phyloP scores from a whole-genome alignment of 2,888 invertebrate genomes.

The Priocnemis perturbator region DNA sequence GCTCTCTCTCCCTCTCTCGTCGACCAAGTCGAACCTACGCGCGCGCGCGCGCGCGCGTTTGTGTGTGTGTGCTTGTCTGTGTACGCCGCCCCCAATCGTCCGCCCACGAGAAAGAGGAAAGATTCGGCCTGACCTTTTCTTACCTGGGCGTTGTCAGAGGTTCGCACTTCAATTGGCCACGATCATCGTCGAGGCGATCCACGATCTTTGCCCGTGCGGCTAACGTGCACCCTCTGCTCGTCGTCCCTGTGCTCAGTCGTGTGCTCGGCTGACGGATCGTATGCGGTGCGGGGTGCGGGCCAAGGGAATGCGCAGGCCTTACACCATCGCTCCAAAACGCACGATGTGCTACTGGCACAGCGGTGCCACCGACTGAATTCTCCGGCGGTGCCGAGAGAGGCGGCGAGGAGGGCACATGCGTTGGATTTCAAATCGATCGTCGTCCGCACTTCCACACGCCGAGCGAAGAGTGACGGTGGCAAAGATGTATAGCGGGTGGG shows the following conservation, averaged over 20 bases:
- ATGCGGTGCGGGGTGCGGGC: neutral
- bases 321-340: constrained; percentile 30
- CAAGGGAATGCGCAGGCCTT: constrained; percentile 8
- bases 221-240: neutral
- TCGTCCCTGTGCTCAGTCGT: neutral
- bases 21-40: constrained; percentile 16
- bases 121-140: constrained; percentile 12
- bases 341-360: constrained; percentile 53
- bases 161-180: constrained; percentile 13
- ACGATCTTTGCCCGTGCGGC: neutral
- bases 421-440: constrained; percentile 71
- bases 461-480: constrained; percentile 1
- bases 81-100: constrained; percentile 17
- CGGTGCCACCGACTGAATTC: constrained; percentile 62
- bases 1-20: constrained; percentile 27
- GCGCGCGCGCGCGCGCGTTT: too few species aligned
- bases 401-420: constrained; percentile 62
- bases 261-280: constrained; percentile 4
- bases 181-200: neutral
- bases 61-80: too few species aligned
- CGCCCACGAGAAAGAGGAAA: neutral
- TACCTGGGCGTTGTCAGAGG: too few species aligned
- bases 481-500: constrained; percentile 7
- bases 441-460: constrained; percentile 37
- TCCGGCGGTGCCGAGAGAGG: constrained; percentile 21